Evolutionary conservation across 92 coral and sea anemone species (phyloP), one percentile per base, ranked within the genome.

Genomic region (Paragorgia papillata): DNA sequence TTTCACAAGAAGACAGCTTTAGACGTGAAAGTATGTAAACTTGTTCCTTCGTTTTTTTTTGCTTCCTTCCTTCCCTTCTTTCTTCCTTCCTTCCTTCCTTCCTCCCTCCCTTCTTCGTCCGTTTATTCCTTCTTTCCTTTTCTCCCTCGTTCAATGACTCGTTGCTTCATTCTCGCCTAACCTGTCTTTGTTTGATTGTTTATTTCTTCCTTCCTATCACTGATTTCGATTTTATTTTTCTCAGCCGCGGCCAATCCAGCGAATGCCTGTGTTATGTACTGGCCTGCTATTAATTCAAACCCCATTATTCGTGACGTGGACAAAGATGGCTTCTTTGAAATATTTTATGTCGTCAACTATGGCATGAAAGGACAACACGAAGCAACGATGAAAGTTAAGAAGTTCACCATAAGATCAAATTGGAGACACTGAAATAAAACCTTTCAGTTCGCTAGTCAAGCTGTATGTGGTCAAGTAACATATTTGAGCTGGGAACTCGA

Each of bases 251-350:
- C 19, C 15, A 0, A 63, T 5, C 15, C 48, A 7, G 15, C 29
- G 19, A 7, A 1, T 48, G 4, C 37, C 19, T 71, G 64, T 71
- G 53, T 33, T 33, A 71, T 51, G 3, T 40, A 48, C 10, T 71
- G 78, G 63, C 78, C 78, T 54, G 3, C 64, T 6, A 9, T 71
- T 6, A 55, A 53, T 20, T 54, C 78, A 55, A 71, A 58, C 58
- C 64, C 78, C 0, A 27, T 71, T n/a, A 51, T 53, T 33, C 78
- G 25, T 13, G 78, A 71, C 53, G 78, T 59, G 64, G 78, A 71
- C 63, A 55, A 51, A 21, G 63, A 71, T 32, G 78, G 78, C 9
- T 71, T 53, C 41, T 31, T 71, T 1, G 78, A 71, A 19, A 71
- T 71, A 9, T 18, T 30, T 13, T 71, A 71, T 37, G 78, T 58